phyloP scores from a whole-genome alignment of 2,113 vertebrate genomes.

The Poeciliopsis occidentalis region DNA sequence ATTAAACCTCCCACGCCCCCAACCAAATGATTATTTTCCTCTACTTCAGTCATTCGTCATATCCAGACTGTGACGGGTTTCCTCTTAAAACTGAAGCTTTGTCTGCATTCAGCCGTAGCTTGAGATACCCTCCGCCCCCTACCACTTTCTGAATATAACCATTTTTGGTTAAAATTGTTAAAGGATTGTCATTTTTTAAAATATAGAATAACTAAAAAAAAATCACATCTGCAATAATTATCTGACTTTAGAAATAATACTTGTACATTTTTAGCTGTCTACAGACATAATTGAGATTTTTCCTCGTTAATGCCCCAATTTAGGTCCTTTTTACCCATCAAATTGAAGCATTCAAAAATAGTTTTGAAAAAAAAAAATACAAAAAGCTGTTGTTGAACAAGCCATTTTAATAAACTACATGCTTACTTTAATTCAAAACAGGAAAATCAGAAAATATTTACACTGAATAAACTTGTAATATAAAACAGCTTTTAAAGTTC shows the following conservation, averaged over 20 bases:
- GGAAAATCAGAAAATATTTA: too few relatives aligned
- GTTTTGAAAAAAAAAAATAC: too few relatives aligned
- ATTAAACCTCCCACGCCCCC: neutral
- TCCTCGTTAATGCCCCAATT: too few relatives aligned
- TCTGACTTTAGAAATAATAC: neutral
- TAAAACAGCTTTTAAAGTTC: too few relatives aligned
- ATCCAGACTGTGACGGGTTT: neutral
- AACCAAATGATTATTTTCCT: neutral
- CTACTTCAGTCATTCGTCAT: neutral
- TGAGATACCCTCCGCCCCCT: too few relatives aligned
- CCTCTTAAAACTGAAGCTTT: slow-evolving; percentile 2
- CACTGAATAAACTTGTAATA: too few relatives aligned
- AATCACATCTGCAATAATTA: neutral
- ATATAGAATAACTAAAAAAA: neutral
- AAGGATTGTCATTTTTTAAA: neutral
- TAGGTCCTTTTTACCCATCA: too few relatives aligned
- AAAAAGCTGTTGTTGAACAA: too few relatives aligned
- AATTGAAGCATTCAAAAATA: too few relatives aligned
- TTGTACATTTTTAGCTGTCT: neutral
- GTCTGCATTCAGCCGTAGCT: neutral
- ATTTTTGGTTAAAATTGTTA: neutral
- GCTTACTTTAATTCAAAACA: too few relatives aligned
- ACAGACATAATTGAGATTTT: neutral
- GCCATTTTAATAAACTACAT: too few relatives aligned
- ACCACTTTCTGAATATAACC: slow-evolving; percentile 6